These are phyloP conservation scores for Potamarius usumacintae DNA, from an alignment of 2,113 vertebrate genomes.

Conservation along the genomic window DNA sequence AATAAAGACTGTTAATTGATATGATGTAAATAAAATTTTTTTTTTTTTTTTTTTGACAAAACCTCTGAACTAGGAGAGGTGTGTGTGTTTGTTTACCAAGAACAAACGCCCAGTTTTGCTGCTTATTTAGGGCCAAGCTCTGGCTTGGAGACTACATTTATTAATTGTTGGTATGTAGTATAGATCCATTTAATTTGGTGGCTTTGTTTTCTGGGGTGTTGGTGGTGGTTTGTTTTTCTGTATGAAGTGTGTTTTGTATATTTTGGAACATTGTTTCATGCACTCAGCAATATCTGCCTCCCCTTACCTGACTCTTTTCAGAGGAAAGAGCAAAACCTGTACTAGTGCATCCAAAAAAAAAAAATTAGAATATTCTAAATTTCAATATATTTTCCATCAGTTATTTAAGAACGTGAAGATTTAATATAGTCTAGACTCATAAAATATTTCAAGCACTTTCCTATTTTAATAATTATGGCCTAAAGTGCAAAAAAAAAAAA, in stretches of 20 bases:
- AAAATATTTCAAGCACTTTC: no score
- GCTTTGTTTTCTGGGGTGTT: neutral
- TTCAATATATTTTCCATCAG: no score
- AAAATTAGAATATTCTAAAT: no score
- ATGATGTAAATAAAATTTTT: conserved; percentile 50
- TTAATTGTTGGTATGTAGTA: neutral
- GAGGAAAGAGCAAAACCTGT: neutral
- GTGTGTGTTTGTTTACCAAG: neutral
- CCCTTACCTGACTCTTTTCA: neutral
- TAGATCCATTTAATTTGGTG: neutral
- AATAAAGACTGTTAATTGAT: conserved; percentile 17
- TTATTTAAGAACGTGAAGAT: no score
- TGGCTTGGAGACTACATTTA: neutral
- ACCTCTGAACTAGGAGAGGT: neutral
- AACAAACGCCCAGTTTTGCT: neutral
- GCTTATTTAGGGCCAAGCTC: neutral
- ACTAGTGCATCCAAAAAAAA: no score
- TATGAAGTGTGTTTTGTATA: conserved; percentile 2
- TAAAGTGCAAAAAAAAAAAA: no score
- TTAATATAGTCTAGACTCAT: no score
- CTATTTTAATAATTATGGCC: no score
- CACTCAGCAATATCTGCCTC: neutral
- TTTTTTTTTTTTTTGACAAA: conserved; percentile 46
- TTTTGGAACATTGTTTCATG: conserved; percentile 18
- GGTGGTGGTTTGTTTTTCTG: neutral